These are phyloP conservation scores for Acromyrmex charruanus DNA, from an alignment of 1,140 invertebrate species.

Conservation along the genomic window DNA sequence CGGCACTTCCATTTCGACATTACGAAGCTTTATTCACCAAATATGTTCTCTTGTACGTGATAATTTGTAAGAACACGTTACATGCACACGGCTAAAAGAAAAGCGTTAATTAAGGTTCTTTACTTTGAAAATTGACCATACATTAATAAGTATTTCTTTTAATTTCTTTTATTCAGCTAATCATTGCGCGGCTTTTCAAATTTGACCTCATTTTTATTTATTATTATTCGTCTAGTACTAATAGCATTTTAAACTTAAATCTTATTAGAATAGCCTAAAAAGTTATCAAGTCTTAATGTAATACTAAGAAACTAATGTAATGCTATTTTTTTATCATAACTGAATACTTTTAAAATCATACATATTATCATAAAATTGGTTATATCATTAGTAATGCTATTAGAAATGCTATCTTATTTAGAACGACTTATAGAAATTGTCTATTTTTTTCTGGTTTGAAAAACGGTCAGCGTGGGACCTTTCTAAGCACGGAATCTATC, in stretches of 20 bases:
- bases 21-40: slow-evolving; percentile 36
- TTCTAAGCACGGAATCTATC: neutral
- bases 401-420: slow-evolving; percentile 5
- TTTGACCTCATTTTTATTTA: neutral
- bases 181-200: slow-evolving; percentile 20
- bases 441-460: neutral
- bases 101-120: slow-evolving; percentile 61
- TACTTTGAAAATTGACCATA: neutral
- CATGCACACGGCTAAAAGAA: neutral
- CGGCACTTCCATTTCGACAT: slow-evolving; percentile 68
- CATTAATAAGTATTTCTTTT: slow-evolving; percentile 1
- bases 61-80: slow-evolving; percentile 56
- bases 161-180: neutral
- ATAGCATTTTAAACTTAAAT: neutral
- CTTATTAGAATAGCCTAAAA: neutral
- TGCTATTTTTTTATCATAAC: neutral
- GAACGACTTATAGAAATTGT: neutral
- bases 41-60: slow-evolving; percentile 45
- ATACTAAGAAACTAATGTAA: too few relatives aligned
- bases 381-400: neutral
- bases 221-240: neutral
- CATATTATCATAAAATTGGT: neutral
- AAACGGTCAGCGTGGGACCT: neutral
- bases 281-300: neutral
- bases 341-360: neutral